Conservation (phyloP, 2,888 invertebrate species). For the Tipula unca region DNA sequence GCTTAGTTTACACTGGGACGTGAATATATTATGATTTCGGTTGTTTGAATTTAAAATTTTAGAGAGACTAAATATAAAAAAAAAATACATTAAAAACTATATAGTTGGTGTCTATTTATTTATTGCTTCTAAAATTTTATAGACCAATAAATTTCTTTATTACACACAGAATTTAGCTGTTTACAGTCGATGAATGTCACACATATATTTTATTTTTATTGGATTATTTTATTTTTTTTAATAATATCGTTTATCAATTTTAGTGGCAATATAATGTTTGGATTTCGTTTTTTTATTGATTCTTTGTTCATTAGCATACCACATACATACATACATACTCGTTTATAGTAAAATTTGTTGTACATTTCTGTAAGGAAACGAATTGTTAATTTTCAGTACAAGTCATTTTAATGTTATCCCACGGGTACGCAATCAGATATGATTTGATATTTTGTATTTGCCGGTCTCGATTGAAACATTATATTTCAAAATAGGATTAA, state of each 20-base stretch:
- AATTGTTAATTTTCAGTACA: too few relatives aligned
- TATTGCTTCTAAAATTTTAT: background rate
- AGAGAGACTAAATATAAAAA: background rate
- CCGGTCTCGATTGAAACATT: too few relatives aligned
- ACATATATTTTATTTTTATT: background rate
- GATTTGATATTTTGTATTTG: too few relatives aligned
- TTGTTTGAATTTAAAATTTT: background rate
- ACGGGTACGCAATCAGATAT: too few relatives aligned
- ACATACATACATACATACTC: background rate
- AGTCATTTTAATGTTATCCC: too few relatives aligned
- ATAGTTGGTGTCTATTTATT: conserved; percentile 14
- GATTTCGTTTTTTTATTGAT: background rate
- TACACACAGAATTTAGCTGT: background rate
- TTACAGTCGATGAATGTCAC: background rate
- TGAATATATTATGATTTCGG: background rate
- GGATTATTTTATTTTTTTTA: background rate
- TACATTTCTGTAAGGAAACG: too few relatives aligned
- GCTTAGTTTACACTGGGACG: background rate
- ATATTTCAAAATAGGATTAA: too few relatives aligned
- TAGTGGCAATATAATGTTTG: background rate
- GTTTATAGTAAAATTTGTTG: background rate
- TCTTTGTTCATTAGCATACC: background rate
- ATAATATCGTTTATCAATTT: background rate
- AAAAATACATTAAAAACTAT: background rate
- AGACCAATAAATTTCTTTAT: background rate